phyloP scores from a whole-genome alignment of 2,888 invertebrate genomes.

The Odontocerum albicorne region DNA sequence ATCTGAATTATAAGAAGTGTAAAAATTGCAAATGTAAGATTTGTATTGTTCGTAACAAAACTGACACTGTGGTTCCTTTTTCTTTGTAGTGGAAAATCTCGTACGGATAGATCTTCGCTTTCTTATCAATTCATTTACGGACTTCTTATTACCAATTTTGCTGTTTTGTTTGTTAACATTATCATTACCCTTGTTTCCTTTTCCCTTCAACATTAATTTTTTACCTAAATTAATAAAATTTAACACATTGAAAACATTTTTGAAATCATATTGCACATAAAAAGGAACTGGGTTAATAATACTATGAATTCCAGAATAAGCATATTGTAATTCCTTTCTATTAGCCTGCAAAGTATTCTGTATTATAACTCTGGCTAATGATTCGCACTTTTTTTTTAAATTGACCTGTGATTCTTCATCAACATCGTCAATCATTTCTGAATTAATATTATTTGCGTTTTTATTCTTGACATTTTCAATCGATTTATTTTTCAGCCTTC shows the following conservation, averaged over 20 bases:
- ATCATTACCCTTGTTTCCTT: constrained; percentile 1
- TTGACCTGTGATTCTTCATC: constrained; percentile 13
- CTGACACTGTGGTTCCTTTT: constrained; percentile 53
- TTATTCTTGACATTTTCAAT: not conserved
- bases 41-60: constrained; percentile 61
- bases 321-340: constrained; percentile 44
- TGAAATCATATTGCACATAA: constrained; percentile 39
- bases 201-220: constrained; percentile 28
- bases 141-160: constrained; percentile 18
- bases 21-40: constrained; percentile 60
- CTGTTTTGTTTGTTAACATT: not conserved
- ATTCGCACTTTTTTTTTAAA: constrained; percentile 38
- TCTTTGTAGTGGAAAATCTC: constrained; percentile 19
- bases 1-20: constrained; percentile 44
- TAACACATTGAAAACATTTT: constrained; percentile 31
- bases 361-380: constrained; percentile 51
- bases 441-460: constrained; percentile 13
- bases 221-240: constrained; percentile 34
- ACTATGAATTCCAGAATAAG: constrained; percentile 63
- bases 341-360: constrained; percentile 54
- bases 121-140: constrained; percentile 37
- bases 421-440: constrained; percentile 1
- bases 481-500: constrained; percentile 10
- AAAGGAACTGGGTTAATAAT: constrained; percentile 53
- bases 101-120: constrained; percentile 27